Evolutionary conservation across 2,797 vertebrate species (phyloP).

Genomic region (Gallirallus australis): DNA sequence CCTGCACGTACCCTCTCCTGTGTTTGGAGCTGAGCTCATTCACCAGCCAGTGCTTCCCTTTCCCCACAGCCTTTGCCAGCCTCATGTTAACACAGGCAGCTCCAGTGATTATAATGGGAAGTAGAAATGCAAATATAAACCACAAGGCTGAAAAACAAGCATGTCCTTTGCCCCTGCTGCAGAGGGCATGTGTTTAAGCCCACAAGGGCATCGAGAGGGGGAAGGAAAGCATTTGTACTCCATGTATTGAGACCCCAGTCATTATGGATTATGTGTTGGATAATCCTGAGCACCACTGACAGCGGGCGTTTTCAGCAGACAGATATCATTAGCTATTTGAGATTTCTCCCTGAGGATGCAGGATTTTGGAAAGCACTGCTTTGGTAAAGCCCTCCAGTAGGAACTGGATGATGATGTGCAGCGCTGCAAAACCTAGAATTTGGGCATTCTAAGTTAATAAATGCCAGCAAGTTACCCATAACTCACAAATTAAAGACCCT

Average conservation of each 20-base stretch:
- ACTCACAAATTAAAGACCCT: conserved; percentile 75
- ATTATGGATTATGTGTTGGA: neutral
- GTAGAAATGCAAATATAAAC: neutral
- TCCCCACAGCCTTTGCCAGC: neutral
- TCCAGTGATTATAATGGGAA: neutral
- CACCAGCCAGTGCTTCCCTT: rapidly evolving
- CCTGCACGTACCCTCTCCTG: neutral
- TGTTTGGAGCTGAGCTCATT: neutral
- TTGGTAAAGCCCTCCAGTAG: conserved; percentile 17
- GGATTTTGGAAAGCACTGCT: neutral
- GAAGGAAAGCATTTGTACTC: neutral
- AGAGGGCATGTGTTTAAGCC: neutral
- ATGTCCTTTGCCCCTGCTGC: neutral
- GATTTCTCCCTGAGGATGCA: neutral
- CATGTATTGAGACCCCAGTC: rapidly evolving
- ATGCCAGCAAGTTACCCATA: conserved; percentile 59
- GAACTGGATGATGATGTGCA: conserved; percentile 31
- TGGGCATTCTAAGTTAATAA: conserved; percentile 72
- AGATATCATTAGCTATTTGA: neutral
- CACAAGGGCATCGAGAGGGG: rapidly evolving
- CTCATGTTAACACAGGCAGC: neutral
- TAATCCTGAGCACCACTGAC: neutral
- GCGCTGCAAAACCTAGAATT: conserved; percentile 58
- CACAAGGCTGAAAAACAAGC: neutral
- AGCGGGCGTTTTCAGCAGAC: rapidly evolving